A percentile compares a stretch with the other conserved stretches of the same genome.
Conservation (phyloP, 1,140 invertebrate genomes). For the Listronotus bonariensis region DNA sequence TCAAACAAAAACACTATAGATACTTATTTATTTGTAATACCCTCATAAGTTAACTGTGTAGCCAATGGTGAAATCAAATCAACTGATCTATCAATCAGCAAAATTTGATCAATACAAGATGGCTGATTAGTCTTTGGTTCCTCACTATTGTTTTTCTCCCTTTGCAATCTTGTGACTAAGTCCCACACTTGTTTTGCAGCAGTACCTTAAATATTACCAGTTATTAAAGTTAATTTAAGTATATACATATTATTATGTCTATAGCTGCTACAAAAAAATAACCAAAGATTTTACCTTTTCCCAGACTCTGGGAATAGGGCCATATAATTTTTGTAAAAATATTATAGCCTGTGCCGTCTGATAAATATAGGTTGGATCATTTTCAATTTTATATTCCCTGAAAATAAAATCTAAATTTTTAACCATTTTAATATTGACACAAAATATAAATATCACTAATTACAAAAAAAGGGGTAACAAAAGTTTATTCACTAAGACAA, state of each 20-base stretch:
- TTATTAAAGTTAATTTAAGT: background rate
- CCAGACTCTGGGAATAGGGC: slow-evolving; percentile 85
- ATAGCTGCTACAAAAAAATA: too few relatives aligned
- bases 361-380: slow-evolving; percentile 86
- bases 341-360: slow-evolving; percentile 87
- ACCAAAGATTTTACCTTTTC: slow-evolving; percentile 65
- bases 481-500: too few relatives aligned
- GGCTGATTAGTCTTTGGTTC: slow-evolving; percentile 51
- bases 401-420: slow-evolving; percentile 33
- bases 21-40: slow-evolving; percentile 51
- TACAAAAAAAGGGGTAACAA: too few relatives aligned
- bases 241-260: too few relatives aligned
- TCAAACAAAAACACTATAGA: too few relatives aligned
- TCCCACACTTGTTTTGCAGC: slow-evolving; percentile 89
- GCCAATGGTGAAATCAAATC: slow-evolving; percentile 92
- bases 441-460: background rate
- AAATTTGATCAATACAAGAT: slow-evolving; percentile 82
- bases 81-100: slow-evolving; percentile 71
- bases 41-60: slow-evolving; percentile 97
- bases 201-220: slow-evolving; percentile 55
- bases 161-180: slow-evolving; percentile 78
- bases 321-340: slow-evolving; percentile 85
- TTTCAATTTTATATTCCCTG: slow-evolving; percentile 83
- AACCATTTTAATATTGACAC: slow-evolving; percentile 1
- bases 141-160: slow-evolving; percentile 61